These are phyloP conservation scores for Parelbella ahira DNA, from an alignment of 2,888 invertebrate species.

Conservation along the genomic window DNA sequence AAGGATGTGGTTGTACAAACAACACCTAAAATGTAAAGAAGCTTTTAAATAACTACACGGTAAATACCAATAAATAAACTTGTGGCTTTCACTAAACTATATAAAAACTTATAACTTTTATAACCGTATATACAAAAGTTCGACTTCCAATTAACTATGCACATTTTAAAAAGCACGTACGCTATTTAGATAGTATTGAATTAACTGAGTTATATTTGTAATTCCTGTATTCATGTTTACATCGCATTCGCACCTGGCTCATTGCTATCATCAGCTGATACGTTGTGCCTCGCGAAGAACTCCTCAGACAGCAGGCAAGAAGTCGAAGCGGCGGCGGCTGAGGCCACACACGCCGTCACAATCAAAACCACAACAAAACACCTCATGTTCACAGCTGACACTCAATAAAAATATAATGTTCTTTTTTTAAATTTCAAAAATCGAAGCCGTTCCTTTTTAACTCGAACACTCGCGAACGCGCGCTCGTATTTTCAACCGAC, in stretches of 20 bases:
- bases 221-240: too few relatives aligned
- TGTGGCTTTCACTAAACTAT: too few relatives aligned
- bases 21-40: not conserved
- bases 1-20: conserved; percentile 11
- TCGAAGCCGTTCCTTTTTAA: conserved; percentile 45
- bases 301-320: conserved; percentile 57
- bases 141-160: too few relatives aligned
- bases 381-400: conserved; percentile 66
- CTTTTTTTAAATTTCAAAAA: conserved; percentile 39
- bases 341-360: conserved; percentile 49
- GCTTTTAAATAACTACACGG: conserved; percentile 3
- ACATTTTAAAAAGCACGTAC: too few relatives aligned
- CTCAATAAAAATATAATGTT: conserved; percentile 35
- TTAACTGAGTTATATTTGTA: too few relatives aligned
- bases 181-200: too few relatives aligned
- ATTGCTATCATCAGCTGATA: conserved; percentile 71
- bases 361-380: conserved; percentile 60
- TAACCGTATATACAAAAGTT: not conserved
- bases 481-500: conserved; percentile 42
- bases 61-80: too few relatives aligned
- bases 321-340: conserved; percentile 50
- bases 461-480: conserved; percentile 61
- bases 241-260: conserved; percentile 62
- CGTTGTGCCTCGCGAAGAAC: conserved; percentile 68
- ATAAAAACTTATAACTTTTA: too few relatives aligned